Percentiles rank a stretch among this genome's conserved stretches.
Evolutionary conservation across 2,888 invertebrate species (phyloP).

Genomic region (Carpatolechia fugitivella): DNA sequence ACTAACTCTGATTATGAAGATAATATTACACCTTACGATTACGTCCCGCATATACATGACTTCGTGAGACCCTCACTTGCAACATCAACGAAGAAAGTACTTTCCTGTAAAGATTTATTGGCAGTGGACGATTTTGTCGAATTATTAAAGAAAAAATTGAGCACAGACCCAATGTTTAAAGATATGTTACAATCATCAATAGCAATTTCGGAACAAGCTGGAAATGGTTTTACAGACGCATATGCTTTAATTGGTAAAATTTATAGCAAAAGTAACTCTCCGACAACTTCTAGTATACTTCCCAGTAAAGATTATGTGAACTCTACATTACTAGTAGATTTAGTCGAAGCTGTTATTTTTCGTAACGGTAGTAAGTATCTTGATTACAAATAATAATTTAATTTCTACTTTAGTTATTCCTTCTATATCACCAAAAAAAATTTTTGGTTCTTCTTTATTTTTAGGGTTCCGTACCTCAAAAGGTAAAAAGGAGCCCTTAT

Average conservation of each 20-base stretch:
- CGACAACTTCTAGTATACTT: conserved; percentile 40
- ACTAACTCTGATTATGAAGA: neutral
- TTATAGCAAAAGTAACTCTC: conserved; percentile 51
- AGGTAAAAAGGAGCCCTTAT: no score
- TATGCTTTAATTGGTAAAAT: conserved; percentile 57
- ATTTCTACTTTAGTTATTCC: no score
- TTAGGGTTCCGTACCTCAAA: no score
- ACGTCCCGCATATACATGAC: conserved; percentile 50
- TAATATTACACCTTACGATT: conserved; percentile 31
- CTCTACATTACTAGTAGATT: conserved; percentile 65
- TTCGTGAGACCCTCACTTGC: conserved; percentile 36
- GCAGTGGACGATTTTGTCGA: conserved; percentile 61
- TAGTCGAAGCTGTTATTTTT: conserved; percentile 71
- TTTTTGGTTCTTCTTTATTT: no score
- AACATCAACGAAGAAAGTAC: conserved; percentile 29
- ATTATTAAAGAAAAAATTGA: conserved; percentile 58
- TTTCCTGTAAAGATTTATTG: conserved; percentile 49
- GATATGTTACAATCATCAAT: conserved; percentile 45
- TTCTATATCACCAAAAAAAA: no score
- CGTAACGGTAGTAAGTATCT: conserved; percentile 36
- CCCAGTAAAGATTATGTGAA: conserved; percentile 52
- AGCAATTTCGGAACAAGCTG: conserved; percentile 26
- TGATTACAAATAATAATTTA: no score
- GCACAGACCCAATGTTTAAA: conserved; percentile 54
- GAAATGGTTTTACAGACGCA: conserved; percentile 46